Percentiles rank a stretch among this genome's conserved stretches.
phyloP scores from a whole-genome alignment of 2,888 invertebrate species.

The Anorthoa munda region DNA sequence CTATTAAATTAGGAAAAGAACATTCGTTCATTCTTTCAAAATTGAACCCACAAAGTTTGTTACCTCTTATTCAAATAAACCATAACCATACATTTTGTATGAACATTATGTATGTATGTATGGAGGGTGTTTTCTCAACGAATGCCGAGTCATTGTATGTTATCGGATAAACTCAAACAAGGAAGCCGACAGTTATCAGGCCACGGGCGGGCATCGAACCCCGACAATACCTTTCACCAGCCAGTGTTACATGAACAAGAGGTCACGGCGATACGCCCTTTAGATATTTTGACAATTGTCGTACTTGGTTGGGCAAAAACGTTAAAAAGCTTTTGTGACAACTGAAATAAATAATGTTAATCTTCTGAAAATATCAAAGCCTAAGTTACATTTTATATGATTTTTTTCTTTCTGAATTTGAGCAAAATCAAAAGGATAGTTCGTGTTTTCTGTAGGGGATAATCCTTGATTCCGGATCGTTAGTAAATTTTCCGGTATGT shows the following conservation, averaged over 20 bases:
- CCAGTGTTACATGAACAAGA: constrained; percentile 43
- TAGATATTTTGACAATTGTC: constrained; percentile 38
- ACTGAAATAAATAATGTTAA: neutral
- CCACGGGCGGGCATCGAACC: constrained; percentile 74
- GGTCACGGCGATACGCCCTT: constrained; percentile 54
- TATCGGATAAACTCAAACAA: constrained; percentile 75
- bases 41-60: constrained; percentile 9
- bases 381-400: too few species aligned
- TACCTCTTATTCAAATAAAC: constrained; percentile 7
- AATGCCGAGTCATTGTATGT: constrained; percentile 62
- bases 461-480: too few species aligned
- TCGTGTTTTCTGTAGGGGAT: too few species aligned
- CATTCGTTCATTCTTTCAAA: neutral
- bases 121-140: constrained; percentile 59
- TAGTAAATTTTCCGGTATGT: too few species aligned
- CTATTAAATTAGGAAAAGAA: constrained; percentile 8
- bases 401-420: too few species aligned
- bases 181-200: constrained; percentile 71
- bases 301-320: constrained; percentile 17
- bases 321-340: neutral
- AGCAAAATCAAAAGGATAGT: too few species aligned
- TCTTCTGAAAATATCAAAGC: too few species aligned
- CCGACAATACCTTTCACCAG: constrained; percentile 62
- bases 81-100: constrained; percentile 19
- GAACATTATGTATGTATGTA: constrained; percentile 36